phyloP scores from a whole-genome alignment of 2,113 vertebrate species.

The Guaruba guarouba region DNA sequence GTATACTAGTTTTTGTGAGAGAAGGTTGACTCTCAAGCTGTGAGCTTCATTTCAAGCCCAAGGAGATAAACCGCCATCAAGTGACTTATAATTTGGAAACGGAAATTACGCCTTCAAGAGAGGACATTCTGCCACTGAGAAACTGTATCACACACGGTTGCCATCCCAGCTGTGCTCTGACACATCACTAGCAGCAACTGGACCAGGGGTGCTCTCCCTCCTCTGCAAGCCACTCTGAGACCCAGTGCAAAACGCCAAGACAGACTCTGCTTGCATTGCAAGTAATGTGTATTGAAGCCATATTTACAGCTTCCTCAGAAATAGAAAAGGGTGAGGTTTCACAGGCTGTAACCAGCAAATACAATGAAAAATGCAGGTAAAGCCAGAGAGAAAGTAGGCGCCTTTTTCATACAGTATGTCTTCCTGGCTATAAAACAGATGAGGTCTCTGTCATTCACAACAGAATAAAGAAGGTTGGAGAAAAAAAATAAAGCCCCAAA shows the following conservation, averaged over 20 bases:
- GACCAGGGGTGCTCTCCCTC: background rate
- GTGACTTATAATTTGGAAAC: background rate
- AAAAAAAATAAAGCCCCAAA: background rate
- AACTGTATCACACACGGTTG: rapidly evolving
- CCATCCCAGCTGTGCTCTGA: rapidly evolving
- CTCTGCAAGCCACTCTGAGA: background rate
- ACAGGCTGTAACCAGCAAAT: background rate
- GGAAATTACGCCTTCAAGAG: background rate
- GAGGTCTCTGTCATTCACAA: background rate
- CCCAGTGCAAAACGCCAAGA: background rate
- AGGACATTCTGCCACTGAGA: rapidly evolving
- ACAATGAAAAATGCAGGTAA: background rate
- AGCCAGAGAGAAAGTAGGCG: background rate
- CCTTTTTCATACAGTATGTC: background rate
- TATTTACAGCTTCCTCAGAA: background rate
- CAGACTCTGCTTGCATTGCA: background rate
- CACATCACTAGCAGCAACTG: rapidly evolving
- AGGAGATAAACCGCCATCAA: background rate
- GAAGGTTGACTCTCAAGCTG: background rate
- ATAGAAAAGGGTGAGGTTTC: background rate
- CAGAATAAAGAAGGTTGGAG: background rate
- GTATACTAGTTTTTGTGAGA: background rate
- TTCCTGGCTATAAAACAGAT: background rate
- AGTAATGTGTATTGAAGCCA: background rate
- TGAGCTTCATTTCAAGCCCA: rapidly evolving